Base-by-base conservation (phyloP, 2,113 vertebrate species). In the Isurus oxyrinchus region DNA sequence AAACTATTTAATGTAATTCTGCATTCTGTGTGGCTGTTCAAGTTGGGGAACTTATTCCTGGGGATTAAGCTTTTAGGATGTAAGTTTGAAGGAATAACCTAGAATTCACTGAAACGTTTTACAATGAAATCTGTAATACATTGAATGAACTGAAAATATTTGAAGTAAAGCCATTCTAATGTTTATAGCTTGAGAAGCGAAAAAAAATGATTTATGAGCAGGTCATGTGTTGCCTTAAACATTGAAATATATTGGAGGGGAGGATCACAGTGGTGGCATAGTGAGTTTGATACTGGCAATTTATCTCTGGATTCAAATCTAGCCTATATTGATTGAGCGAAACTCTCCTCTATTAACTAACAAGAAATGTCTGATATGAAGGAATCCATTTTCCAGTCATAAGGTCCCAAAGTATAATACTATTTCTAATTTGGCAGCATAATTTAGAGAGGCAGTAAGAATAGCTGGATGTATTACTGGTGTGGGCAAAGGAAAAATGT, bases 21-120 rank as follows among this genome's bases (percentile, higher is more conserved):
- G 94, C 94, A 95, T 95, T 72, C 55, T 95, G 94, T 72, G 94
- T 95, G 94, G 66, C 94, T 95, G 44, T 76, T 95, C 94, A 53
- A 69, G 67, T 95, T 72, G 31, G 94, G 94, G 44, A 95, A 69
- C 55, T 53, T 72, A 67, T 95, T 69, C 76, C 44, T 53, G 94
- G 66, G 44, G 44, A 95, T 95, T 72, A 95, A 76, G 53, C 94
- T 95, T 72, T 27, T 55, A 76, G 49, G 27, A 40, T 95, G 67
- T 76, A 55, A 72, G 67, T 95, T 49, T 95, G 27, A 95, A 72
- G 44, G 44, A 11, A 94, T 40, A n/a, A 94, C 10, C 53, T 95
- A 72, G 44, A 53, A 95, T 94, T 94, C 61, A 40, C 25, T 14
- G 49, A 72, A 72, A 72, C 11, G 5, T 95, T 95, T 76, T 95